Conservation (phyloP, 2,113 vertebrate species). For the Gnathonemus longibarbis region DNA sequence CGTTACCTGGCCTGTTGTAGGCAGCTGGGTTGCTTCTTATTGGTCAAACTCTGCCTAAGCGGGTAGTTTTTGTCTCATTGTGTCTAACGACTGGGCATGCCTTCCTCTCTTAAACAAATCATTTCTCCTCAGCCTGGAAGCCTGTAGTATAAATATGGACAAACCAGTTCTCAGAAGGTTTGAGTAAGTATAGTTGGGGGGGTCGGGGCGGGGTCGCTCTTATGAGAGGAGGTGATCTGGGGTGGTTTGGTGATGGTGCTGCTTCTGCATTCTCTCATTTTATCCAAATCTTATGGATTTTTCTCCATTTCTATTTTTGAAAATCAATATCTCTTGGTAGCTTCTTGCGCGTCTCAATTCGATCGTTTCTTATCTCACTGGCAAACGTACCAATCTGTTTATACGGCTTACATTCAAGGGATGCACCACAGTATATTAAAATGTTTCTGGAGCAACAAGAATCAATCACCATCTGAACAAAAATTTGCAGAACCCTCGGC, state of each 20-base stretch:
- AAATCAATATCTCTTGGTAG: background rate
- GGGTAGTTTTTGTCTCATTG: background rate
- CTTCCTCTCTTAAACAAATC: slow-evolving; percentile 18
- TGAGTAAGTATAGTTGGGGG: slow-evolving; percentile 75
- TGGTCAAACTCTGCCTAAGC: background rate
- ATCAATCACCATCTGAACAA: background rate
- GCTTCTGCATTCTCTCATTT: background rate
- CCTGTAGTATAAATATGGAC: slow-evolving; percentile 62
- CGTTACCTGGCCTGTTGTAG: background rate
- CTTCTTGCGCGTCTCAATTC: background rate
- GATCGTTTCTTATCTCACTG: background rate
- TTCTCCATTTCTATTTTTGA: background rate
- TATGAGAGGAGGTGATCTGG: slow-evolving; percentile 44
- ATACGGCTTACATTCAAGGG: background rate
- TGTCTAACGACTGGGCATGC: background rate
- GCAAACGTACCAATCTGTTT: background rate
- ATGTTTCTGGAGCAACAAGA: background rate
- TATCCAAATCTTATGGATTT: background rate
- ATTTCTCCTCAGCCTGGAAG: slow-evolving; percentile 68
- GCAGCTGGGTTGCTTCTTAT: background rate
- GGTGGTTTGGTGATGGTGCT: slow-evolving; percentile 6
- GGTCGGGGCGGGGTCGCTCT: slow-evolving; percentile 20
- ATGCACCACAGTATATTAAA: background rate
- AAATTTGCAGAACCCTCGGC: background rate
- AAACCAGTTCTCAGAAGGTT: slow-evolving; percentile 80